Evolutionary conservation across 2,888 invertebrate species (phyloP).

Genomic region (Stenotaenia linearis): DNA sequence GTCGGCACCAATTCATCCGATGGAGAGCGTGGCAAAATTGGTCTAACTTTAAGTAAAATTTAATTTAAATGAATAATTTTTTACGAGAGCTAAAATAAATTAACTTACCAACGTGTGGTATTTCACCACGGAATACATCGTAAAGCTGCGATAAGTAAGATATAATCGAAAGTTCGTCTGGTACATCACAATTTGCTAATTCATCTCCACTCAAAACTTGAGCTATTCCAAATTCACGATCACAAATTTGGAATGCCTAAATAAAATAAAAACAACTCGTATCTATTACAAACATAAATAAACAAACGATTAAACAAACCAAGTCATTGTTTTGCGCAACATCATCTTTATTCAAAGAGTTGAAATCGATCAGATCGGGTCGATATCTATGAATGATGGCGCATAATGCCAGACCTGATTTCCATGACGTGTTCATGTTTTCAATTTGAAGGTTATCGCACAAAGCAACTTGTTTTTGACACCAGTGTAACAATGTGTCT

Average conservation of each 20-base stretch:
- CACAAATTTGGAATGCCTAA: conserved; percentile 74
- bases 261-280: neutral
- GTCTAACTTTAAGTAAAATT: conserved; percentile 28
- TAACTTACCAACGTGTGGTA: conserved; percentile 59
- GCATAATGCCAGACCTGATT: conserved; percentile 61
- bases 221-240: conserved; percentile 70
- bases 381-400: conserved; percentile 77
- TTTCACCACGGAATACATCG: conserved; percentile 83
- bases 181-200: conserved; percentile 62
- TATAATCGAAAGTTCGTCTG: conserved; percentile 68
- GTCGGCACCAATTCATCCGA: conserved; percentile 29
- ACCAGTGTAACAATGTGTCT: conserved; percentile 70
- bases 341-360: conserved; percentile 59
- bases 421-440: conserved; percentile 65
- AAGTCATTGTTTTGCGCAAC: conserved; percentile 65
- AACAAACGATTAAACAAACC: conserved; percentile 37
- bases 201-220: conserved; percentile 71
- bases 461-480: conserved; percentile 64
- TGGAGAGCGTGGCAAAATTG: conserved; percentile 32
- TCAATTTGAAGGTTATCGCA: conserved; percentile 56
- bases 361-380: conserved; percentile 78
- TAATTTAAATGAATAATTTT: neutral
- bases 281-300: neutral
- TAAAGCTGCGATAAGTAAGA: conserved; percentile 84
- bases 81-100: neutral